Base-by-base conservation (phyloP, 2,113 vertebrate genomes). In the Bagarius yarrelli region DNA sequence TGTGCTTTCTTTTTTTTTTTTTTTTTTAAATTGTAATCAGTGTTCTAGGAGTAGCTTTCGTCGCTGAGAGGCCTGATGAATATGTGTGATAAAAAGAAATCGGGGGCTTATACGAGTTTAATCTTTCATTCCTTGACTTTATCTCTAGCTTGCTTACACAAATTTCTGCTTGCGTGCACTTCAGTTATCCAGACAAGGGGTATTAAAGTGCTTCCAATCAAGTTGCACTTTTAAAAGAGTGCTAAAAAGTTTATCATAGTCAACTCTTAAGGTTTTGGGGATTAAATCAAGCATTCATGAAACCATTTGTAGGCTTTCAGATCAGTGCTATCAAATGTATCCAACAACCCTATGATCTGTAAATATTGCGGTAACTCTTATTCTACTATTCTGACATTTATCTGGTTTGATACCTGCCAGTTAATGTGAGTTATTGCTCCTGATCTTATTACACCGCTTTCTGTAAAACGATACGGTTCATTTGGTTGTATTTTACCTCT, bases 221-320 rank as follows among this genome's bases (percentile, higher is more conserved):
- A 18, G 36, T 40, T 60, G 23, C 13, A 32, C 30, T 63, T 36
- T 16, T 72, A 47, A 56, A 57, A 32, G 11, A 21, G 47, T 32
- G 32, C 32, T 47, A 15, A 21, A 69, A 27, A 32, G 11, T 69
- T 64, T 16, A 23, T 40, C 23, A 36, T 67, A 74, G 60, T 52
- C 1, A 81, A 61, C 61, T 61, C 79, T 82, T 61, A 79, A 44
- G 13, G 34, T 52, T 40, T 44, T n/a, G 44, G 53, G 34, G 25
- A 14, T 74, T 74, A 53, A 79, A 30, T 78, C 55, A 32, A 66
- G 82, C 76, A 84, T 89, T 90, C 89, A 86, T 88, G 83, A 86
- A 83, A 88, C 84, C 83, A 87, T 88, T 91, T 90, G 88, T 88
- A 87, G 82, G 84, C 83, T 83, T 86, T 86, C 89, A 91, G 86